Conservation (phyloP, 2,797 vertebrate species). For the Gila robusta region DNA sequence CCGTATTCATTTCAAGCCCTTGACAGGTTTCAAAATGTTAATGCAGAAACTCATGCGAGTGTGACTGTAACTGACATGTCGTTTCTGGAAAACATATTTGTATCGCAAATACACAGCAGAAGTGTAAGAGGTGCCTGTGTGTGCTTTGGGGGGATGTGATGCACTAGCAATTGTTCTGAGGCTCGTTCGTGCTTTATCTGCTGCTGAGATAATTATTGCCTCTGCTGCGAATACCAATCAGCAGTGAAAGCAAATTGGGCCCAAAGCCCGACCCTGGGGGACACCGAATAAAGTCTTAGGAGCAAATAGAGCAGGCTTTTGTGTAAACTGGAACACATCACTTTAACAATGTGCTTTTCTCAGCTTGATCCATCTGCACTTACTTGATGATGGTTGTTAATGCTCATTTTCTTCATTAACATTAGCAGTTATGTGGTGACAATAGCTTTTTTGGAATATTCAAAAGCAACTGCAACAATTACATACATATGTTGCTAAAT, state of each 20-base stretch:
- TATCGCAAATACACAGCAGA: conserved; percentile 41
- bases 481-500: background rate
- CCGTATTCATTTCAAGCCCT: conserved; percentile 55
- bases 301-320: conserved; percentile 41
- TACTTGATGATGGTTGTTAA: conserved; percentile 19
- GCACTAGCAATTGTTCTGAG: conserved; percentile 55
- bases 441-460: background rate
- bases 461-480: conserved; percentile 5
- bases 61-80: conserved; percentile 55
- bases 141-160: conserved; percentile 42
- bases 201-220: conserved; percentile 63
- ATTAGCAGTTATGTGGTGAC: background rate
- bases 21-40: conserved; percentile 56
- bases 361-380: conserved; percentile 11
- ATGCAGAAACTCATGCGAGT: conserved; percentile 48
- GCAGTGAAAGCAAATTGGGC: conserved; percentile 56
- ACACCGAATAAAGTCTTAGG: conserved; percentile 56
- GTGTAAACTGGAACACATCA: conserved; percentile 49
- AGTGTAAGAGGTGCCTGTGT: conserved; percentile 12
- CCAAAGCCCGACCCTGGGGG: conserved; percentile 59
- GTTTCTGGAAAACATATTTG: conserved; percentile 47
- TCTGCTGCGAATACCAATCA: conserved; percentile 66
- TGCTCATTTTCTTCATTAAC: conserved; percentile 32
- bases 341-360: conserved; percentile 32
- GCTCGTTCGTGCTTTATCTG: conserved; percentile 63